Conservation (phyloP, 2,888 invertebrate genomes). For the Synanthedon vespiformis region DNA sequence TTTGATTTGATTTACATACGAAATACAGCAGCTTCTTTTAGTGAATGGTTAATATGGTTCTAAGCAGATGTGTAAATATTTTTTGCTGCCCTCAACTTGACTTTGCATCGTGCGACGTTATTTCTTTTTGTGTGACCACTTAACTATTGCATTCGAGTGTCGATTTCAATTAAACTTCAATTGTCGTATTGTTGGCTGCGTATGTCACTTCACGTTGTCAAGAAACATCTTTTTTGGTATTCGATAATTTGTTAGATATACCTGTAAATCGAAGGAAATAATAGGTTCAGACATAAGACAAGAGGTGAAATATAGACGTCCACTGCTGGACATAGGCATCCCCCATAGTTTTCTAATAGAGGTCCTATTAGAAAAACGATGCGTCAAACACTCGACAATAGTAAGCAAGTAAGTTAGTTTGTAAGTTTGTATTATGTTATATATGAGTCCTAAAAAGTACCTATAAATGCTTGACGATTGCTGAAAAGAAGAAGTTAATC, state of each 20-base stretch:
- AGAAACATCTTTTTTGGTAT: neutral
- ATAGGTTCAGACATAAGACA: too few relatives aligned
- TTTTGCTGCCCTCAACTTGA: constrained; percentile 19
- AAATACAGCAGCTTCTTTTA: constrained; percentile 11
- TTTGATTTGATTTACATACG: too few relatives aligned
- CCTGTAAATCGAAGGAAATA: neutral
- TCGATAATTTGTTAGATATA: neutral
- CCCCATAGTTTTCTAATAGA: too few relatives aligned
- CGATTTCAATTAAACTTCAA: constrained; percentile 42
- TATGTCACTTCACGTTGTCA: neutral
- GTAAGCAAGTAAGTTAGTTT: too few relatives aligned
- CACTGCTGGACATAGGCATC: too few relatives aligned
- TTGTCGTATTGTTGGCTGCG: constrained; percentile 23
- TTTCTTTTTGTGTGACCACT: constrained; percentile 10
- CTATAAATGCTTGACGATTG: too few relatives aligned
- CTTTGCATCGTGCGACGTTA: constrained; percentile 10
- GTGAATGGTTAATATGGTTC: constrained; percentile 3
- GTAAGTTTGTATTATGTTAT: too few relatives aligned
- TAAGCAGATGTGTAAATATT: constrained; percentile 36
- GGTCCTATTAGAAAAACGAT: too few relatives aligned
- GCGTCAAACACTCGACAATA: too few relatives aligned
- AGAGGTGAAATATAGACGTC: too few relatives aligned
- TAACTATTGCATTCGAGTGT: constrained; percentile 28
- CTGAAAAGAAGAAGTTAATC: too few relatives aligned
- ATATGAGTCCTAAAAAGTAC: too few relatives aligned